Evolutionary conservation across 2,113 vertebrate genomes (phyloP), one percentile per base, ranked within the genome.

Genomic region (Lanius ludovicianus): DNA sequence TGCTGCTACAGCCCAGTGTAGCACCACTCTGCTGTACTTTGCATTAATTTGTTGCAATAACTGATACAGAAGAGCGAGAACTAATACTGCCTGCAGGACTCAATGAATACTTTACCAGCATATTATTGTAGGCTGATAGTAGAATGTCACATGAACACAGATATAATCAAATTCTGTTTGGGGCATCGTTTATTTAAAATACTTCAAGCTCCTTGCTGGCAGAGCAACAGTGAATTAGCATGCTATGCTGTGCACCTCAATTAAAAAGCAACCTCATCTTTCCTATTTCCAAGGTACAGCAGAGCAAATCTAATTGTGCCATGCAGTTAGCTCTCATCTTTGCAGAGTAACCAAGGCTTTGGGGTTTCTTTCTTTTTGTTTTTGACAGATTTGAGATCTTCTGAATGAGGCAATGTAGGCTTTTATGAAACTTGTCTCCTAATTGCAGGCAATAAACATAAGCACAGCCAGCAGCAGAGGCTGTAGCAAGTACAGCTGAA

Each of bases 111-210:
- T 93, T 96, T 96, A 96, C 83, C 88, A 96, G 90, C 64, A 84
- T 81, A 93, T 88, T 95, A 95, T 84, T 81, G 85, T 90, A 88
- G 95, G 88, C 60, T 88, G 85, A 81, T 86, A 95, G 94, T 49
- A 92, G 92, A 88, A 88, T 92, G 85, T 68, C 93, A 94, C 86
- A 94, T 68, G 90, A 95, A 95, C 85, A 92, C 41, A 84, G 83
- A 96, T 71, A 96, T 93, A 97, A 96, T 96, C 83, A 89, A 92
- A 96, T 96, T 90, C 85, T 95, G 95, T 95, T 97, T 92, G 90
- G 85, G 92, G 79, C 93, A 93, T 93, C 93, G 94, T 96, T 94
- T 95, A 95, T 97, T 92, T 94, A 88, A 93, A 90, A 96, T 95
- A 97, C 87, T 96, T 96, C 60, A 81, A 97, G 92, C 85, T 96